Evolutionary conservation across 2,797 vertebrate species (phyloP), one percentile per base, ranked within the genome.

Genomic region (Gallinago stenura): DNA sequence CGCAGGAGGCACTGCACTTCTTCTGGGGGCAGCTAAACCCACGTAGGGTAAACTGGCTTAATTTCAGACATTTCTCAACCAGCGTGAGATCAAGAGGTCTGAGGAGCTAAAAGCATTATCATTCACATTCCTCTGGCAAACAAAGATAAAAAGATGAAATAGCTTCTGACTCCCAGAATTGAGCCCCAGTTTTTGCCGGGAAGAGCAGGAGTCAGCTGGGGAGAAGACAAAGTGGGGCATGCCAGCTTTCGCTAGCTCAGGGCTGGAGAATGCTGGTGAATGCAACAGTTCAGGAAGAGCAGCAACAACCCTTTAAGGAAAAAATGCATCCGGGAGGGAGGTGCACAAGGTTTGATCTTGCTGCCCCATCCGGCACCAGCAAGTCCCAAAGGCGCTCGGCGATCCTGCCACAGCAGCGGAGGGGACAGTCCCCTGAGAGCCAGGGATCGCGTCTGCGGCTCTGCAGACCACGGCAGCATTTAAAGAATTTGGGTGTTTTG

Each of bases 61-160:
- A 60, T 45, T 39, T 70, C 85, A 93, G 75, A 31, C 24, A 1
- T 37, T 45, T 50, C 50, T 43, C 8, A 1, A 83, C 14, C 41
- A 69, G 76, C 20, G 4, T 15, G 33, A 83, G 75, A 80, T 60
- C 83, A 76, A 90, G 87, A 90, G 87, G 48, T 82, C 87, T 51
- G 57, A 70, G 78, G 57, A 93, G 82, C 85, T 91, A 81, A 82
- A 90, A 77, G 75, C 70, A 28, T 9, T 8, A 5, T 78, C 33
- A 62, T 39, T 75, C 88, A 21, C 48, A 39, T 81, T 89, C 61
- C 78, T 50, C 81, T 62, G 72, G 77, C 83, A 69, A 76, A 54
- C 62, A 57, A 50, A 66, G 60, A 70, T 11, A 33, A 83, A 95
- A 88, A 68, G 84, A 81, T 75, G 39, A 78, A 95, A 87, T 37